Percentiles rank a stretch among this genome's conserved stretches.
Conservation (phyloP, 2,113 vertebrate genomes). For the Dinomys branickii region DNA sequence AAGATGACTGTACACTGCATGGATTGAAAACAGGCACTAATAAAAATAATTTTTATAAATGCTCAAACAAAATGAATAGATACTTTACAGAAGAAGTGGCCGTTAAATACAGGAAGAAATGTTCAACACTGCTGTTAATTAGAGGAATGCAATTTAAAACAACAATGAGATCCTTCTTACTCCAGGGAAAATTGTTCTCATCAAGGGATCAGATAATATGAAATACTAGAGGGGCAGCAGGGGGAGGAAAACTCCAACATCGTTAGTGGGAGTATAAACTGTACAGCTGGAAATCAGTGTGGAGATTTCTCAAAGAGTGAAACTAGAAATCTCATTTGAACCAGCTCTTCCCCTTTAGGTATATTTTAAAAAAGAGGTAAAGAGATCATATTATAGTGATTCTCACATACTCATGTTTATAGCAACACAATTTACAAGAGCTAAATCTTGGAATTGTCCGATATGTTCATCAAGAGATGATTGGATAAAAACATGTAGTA, state of each 20-base stretch:
- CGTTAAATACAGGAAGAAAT: neutral
- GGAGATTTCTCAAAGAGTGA: neutral
- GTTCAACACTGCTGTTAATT: neutral
- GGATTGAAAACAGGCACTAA: neutral
- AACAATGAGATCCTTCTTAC: neutral
- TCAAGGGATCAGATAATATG: neutral
- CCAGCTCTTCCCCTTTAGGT: neutral
- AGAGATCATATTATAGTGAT: neutral
- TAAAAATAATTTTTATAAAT: neutral
- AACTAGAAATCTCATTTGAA: neutral
- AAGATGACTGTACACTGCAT: neutral
- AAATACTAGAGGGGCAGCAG: neutral
- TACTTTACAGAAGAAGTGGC: neutral
- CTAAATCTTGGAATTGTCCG: neutral
- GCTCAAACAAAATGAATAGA: neutral
- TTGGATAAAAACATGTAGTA: neutral
- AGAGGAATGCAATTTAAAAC: neutral
- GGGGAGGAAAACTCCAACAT: neutral
- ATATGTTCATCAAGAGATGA: neutral
- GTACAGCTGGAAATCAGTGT: neutral
- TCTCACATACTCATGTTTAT: neutral
- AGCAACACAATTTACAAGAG: neutral
- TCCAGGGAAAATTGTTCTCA: neutral
- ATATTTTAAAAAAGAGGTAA: neutral
- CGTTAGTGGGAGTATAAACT: neutral